Evolutionary conservation across 2,113 vertebrate species (phyloP), one percentile per base, ranked within the genome.

Genomic region (Gallinago paraguaiae): DNA sequence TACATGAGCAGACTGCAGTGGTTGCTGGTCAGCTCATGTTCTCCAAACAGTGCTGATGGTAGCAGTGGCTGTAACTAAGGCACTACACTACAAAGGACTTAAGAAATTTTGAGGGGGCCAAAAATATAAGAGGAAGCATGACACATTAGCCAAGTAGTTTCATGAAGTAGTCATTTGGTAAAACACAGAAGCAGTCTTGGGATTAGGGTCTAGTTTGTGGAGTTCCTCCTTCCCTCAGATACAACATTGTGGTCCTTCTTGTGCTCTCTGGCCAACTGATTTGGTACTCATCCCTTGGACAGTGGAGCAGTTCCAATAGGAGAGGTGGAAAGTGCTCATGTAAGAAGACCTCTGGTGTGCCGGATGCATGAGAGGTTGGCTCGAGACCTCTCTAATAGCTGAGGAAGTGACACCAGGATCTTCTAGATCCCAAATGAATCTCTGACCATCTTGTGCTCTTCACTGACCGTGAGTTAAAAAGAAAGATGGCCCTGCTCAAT

Each of bases 171-270:
- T 71, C 48, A 11, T 60, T 91, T 7, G 37, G 35, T 86, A 84
- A 89, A 96, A 91, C 85, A 69, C 74, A 95, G 89, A 93, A 92
- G 83, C 3, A 6, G 28, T 60, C 4, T 88, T 88, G 60, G 77
- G 56, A 43, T 91, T 71, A 68, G 53, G 15, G 65, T 86, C 22
- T 9, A 19, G 43, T 30, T 60, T 85, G 57, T 2, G 3, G 43
- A 75, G 69, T 92, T 97, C 65, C 80, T 93, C 23, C 92, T 93
- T 86, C 72, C 23, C 48, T 91, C 48, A 8, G 45, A 51, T 39
- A 22, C 9, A 37, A 1, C 51, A 4, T 2, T 33, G 20, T 80
- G 76, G 51, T 84, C 60, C 64, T 90, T 30, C 46, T 25, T 65
- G 33, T 77, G n/a, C 43, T 51, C 23, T 12, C 27, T 67, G 67